A percentile compares a stretch with the other conserved stretches of the same genome.
Conservation (phyloP, 2,113 vertebrate genomes). For the Tragelaphus scriptus region DNA sequence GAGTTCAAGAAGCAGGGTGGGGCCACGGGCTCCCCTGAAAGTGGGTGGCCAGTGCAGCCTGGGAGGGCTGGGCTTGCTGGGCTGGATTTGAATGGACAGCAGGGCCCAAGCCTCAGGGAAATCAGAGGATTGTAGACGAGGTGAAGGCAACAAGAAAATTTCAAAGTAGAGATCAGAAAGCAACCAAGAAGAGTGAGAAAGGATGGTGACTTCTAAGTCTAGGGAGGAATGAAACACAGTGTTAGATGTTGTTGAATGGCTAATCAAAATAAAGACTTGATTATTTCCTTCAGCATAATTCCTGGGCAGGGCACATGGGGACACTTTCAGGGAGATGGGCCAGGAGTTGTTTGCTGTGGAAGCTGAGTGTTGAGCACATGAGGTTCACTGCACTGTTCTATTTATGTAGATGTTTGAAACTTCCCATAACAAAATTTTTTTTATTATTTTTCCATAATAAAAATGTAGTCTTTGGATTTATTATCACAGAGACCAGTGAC, state of each 20-base stretch:
- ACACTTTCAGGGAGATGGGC: not conserved
- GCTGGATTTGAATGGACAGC: not conserved
- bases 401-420: not conserved
- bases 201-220: not conserved
- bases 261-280: not conserved
- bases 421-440: not conserved
- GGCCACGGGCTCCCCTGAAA: fast-evolving
- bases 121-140: not conserved
- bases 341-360: not conserved
- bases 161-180: not conserved
- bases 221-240: not conserved
- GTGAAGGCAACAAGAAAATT: not conserved
- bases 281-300: not conserved
- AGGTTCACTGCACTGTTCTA: too few relatives aligned
- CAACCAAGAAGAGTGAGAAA: not conserved
- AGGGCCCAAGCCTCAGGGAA: not conserved
- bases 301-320: not conserved
- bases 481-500: not conserved
- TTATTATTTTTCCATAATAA: not conserved
- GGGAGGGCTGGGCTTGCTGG: too few relatives aligned
- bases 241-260: not conserved
- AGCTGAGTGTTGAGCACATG: not conserved
- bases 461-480: not conserved
- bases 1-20: not conserved
- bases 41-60: not conserved